Base-by-base conservation (phyloP, 2,888 invertebrate species). In the Sphaerophoria taeniata region DNA sequence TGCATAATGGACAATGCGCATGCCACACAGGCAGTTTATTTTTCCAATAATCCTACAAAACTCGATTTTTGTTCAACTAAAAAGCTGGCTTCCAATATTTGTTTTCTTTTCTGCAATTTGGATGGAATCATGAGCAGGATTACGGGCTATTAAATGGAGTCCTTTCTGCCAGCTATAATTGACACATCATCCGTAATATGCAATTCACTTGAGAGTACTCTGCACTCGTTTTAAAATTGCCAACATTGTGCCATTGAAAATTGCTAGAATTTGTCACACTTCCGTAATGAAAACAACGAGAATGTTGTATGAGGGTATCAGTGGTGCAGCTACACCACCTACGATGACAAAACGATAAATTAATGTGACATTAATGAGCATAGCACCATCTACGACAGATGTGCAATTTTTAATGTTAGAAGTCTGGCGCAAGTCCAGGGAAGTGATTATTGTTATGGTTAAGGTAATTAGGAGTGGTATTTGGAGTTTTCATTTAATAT, bases 261-360 rank as follows among this genome's bases (percentile, higher is more conserved):
- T 63, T 76, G 58, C 36, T 43, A 76, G 71, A 79, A 83, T 84
- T 84, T 84, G 80, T 84, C 84, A 80, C 84, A 84, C 80, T 80
- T 84, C 61, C 67, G 51, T 24, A 67, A 39, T 53, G 16, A 65
- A n/a, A 51, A 36, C 16, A 4, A 3, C 24, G 4, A n/a, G 9
- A 36, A 3, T 34, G 7, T 36, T 16, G 12, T 34, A 31, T 5
- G 6, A 53, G 12, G 24, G n/a, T n/a, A 24, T 39, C 2, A 24
- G n/a, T 53, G 6, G 16, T 11, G 5, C 9, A n/a, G n/a, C 36
- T 36, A 6, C 16, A 51, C 51, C 65, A 51, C 58, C 58, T 60
- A 36, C 36, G 53, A 53, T 16, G 39, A n/a, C 12, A 36, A 39
- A 47, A 7, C 67, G 67, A 39, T 67, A 51, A 53, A 67, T 53